phyloP scores from a whole-genome alignment of 2,113 vertebrate genomes.

The Sebastes fasciatus region DNA sequence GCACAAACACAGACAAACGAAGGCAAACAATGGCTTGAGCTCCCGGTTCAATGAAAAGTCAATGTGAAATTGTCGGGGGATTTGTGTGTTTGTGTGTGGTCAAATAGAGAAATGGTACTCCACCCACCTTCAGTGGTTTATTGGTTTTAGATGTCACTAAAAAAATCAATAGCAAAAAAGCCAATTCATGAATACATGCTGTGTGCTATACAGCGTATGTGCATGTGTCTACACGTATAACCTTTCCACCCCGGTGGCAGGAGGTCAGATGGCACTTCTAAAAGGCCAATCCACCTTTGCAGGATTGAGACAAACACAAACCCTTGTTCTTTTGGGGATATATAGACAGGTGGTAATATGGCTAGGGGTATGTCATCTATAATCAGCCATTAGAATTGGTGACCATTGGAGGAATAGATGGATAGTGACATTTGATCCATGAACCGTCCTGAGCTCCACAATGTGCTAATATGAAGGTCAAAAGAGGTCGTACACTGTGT shows the following conservation, averaged over 20 bases:
- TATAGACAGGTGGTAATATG: slow-evolving; percentile 7
- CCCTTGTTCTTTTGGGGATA: background rate
- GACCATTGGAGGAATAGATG: slow-evolving; percentile 19
- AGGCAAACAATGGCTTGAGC: slow-evolving; percentile 6
- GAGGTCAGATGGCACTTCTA: slow-evolving; percentile 24
- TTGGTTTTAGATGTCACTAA: slow-evolving; percentile 2
- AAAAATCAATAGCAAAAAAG: slow-evolving; percentile 19
- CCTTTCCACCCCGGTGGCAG: background rate
- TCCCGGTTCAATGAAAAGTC: slow-evolving; percentile 37
- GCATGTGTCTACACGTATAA: background rate
- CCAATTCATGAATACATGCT: background rate
- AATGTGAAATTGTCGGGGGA: slow-evolving; percentile 23
- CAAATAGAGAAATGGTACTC: background rate
- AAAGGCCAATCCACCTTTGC: slow-evolving; percentile 7
- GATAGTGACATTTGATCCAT: slow-evolving; percentile 31
- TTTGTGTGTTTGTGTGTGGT: background rate
- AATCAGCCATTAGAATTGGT: slow-evolving; percentile 35
- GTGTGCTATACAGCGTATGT: background rate
- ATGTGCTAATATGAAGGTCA: slow-evolving; percentile 15
- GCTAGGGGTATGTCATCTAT: slow-evolving; percentile 14
- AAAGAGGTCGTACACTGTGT: background rate
- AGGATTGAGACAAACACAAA: background rate
- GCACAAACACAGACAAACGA: slow-evolving; percentile 14
- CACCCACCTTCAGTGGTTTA: background rate
- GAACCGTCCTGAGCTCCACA: background rate